Percentiles rank a stretch among this genome's conserved stretches.
These are phyloP conservation scores for Dysmachus trigonus DNA, from an alignment of 2,888 invertebrate species.

Conservation along the genomic window DNA sequence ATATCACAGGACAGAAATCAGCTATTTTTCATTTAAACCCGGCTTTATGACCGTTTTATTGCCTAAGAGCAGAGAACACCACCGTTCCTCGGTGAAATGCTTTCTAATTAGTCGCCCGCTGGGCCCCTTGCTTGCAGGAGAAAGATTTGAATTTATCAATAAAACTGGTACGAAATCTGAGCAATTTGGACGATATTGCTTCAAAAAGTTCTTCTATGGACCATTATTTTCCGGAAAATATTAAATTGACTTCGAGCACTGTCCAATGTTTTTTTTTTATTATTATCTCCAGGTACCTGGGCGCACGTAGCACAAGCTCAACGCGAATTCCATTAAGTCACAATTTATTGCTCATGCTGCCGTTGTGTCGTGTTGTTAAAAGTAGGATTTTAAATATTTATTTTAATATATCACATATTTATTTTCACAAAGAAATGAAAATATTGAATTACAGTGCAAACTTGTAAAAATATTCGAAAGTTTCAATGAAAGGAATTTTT, in stretches of 20 bases:
- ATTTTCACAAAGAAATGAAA: too few species aligned
- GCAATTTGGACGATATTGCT: background rate
- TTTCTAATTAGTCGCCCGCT: conserved; percentile 1
- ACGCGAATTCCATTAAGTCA: background rate
- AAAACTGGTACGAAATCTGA: background rate
- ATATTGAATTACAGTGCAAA: too few species aligned
- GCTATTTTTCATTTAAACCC: conserved; percentile 17
- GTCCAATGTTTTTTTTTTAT: background rate
- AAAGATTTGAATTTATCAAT: background rate
- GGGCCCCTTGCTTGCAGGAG: background rate
- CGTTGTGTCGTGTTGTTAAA: background rate
- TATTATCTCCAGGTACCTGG: background rate
- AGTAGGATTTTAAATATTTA: too few species aligned
- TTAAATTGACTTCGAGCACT: background rate
- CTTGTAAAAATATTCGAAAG: too few species aligned
- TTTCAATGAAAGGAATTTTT: too few species aligned
- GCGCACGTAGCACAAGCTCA: background rate
- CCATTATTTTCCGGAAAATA: background rate
- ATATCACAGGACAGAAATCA: conserved; percentile 5
- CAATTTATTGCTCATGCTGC: background rate
- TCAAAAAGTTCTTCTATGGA: background rate
- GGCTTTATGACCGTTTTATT: conserved; percentile 15
- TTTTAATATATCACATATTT: too few species aligned
- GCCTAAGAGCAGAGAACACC: background rate
- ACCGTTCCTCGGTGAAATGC: background rate